A percentile compares a stretch with the other conserved stretches of the same genome.
phyloP scores from a whole-genome alignment of 2,797 vertebrate species.

The Masticophis lateralis region DNA sequence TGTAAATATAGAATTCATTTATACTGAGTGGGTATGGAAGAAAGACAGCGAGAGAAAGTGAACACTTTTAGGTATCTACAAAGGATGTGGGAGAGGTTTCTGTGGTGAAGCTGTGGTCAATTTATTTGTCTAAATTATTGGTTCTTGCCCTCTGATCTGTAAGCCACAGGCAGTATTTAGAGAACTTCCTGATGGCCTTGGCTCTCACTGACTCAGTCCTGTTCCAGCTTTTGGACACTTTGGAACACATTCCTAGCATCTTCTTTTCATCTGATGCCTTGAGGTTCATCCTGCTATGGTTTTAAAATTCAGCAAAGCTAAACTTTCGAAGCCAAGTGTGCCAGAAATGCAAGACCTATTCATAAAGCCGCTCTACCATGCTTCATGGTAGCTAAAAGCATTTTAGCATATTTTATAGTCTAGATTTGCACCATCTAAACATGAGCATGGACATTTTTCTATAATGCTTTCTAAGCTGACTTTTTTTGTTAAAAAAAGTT shows the following conservation, averaged over 20 bases:
- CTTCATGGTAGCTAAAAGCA: neutral
- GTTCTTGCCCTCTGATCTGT: constrained; percentile 1
- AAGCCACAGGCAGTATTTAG: neutral
- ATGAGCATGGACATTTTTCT: neutral
- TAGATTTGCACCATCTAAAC: neutral
- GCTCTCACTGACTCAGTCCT: neutral
- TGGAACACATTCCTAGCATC: neutral
- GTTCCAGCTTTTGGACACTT: neutral
- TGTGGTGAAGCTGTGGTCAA: neutral
- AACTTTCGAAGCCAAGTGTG: neutral
- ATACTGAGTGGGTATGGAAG: neutral
- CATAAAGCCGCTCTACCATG: neutral
- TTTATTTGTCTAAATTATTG: neutral
- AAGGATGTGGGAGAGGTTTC: neutral
- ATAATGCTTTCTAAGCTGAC: neutral
- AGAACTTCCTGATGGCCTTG: neutral
- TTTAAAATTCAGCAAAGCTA: neutral
- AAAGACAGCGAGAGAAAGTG: neutral
- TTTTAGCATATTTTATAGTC: neutral
- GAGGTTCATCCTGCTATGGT: neutral
- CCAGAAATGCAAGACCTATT: neutral
- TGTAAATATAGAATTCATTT: neutral
- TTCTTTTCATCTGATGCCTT: neutral
- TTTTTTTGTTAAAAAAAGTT: neutral
- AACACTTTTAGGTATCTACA: neutral